phyloP scores from a whole-genome alignment of 1,140 invertebrate genomes.

The Pachypeltis micranthus region DNA sequence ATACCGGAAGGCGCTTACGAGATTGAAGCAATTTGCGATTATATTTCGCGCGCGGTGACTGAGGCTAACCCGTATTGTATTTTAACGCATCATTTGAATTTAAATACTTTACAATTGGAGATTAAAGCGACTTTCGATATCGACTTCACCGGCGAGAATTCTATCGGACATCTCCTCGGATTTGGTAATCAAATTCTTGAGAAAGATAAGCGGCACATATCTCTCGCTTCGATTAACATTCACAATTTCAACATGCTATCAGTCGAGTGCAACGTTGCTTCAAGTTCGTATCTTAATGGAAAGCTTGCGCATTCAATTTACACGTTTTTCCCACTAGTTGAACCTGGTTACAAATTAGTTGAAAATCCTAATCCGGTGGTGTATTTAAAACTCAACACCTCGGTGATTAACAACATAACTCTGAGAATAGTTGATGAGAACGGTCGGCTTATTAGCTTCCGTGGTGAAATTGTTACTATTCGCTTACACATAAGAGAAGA shows the following conservation, averaged over 20 bases:
- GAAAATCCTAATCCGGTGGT: conserved; percentile 25
- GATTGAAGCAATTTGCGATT: neutral
- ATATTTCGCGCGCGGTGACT: neutral
- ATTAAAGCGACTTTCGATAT: neutral
- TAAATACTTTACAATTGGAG: conserved; percentile 6
- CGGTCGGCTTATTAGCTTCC: conserved; percentile 21
- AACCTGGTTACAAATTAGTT: conserved; percentile 29
- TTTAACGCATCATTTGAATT: neutral
- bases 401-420: conserved; percentile 21
- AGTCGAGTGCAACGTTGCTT: conserved; percentile 19
- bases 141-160: neutral
- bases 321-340: conserved; percentile 29
- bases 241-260: conserved; percentile 12
- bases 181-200: neutral
- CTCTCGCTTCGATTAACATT: conserved; percentile 13
- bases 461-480: no score
- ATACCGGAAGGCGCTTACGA: neutral
- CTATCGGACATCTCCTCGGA: neutral
- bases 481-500: neutral
- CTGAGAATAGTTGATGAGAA: conserved; percentile 22
- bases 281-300: conserved; percentile 29
- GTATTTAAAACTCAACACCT: conserved; percentile 22
- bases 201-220: neutral
- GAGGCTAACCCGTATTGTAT: neutral
- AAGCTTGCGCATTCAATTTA: conserved; percentile 28